These are phyloP conservation scores for Phalloptychus januarius DNA, from an alignment of 2,797 vertebrate species.

Conservation along the genomic window DNA sequence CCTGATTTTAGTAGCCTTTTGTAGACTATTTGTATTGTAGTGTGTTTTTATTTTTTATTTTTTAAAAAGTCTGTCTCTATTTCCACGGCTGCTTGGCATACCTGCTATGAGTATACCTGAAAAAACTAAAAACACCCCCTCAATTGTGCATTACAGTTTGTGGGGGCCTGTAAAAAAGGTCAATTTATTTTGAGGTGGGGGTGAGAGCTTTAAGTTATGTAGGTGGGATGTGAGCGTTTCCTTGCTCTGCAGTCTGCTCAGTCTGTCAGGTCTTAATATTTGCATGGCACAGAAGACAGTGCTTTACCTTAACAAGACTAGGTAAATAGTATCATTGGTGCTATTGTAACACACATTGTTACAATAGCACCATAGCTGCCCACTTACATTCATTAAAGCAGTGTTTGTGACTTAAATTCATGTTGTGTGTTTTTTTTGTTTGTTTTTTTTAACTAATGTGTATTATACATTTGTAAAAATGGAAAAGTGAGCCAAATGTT, in stretches of 20 bases:
- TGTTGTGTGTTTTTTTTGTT: not conserved
- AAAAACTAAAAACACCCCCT: not conserved
- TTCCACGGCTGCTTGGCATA: not conserved
- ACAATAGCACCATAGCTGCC: not conserved
- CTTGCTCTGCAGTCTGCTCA: constrained; percentile 50
- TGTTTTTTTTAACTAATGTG: not conserved
- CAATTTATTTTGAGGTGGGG: constrained; percentile 15
- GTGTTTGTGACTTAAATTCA: not conserved
- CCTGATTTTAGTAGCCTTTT: not conserved
- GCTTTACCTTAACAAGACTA: not conserved
- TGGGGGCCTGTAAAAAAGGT: constrained; percentile 22
- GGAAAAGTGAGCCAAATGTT: not conserved
- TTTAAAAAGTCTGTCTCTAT: not conserved
- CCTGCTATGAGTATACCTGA: not conserved
- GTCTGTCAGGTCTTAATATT: constrained; percentile 12
- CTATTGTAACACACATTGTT: not conserved
- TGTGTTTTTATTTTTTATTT: not conserved
- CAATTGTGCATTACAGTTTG: constrained; percentile 1
- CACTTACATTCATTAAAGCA: not conserved
- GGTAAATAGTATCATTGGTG: not conserved
- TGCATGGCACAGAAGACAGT: constrained; percentile 26
- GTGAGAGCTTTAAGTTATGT: constrained; percentile 35
- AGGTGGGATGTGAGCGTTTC: constrained; percentile 49
- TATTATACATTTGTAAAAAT: not conserved
- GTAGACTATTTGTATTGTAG: not conserved